Evolutionary conservation across 2,113 vertebrate species (phyloP), one percentile per base, ranked within the genome.

Genomic region (Notiomystis cincta): DNA sequence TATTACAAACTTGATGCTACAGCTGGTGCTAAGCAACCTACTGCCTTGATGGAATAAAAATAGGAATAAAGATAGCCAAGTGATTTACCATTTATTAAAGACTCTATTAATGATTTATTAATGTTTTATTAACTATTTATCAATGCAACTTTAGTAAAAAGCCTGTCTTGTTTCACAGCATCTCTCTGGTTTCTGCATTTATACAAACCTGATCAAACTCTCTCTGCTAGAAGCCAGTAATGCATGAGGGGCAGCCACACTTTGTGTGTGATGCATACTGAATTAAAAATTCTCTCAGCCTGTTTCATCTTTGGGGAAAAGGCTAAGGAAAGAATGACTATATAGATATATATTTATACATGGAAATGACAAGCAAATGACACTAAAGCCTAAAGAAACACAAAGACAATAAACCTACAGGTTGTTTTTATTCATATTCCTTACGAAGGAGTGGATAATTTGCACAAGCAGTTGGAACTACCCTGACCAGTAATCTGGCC

Each of bases 51-150:
- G 44, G 82, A 90, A 88, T 92, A 90, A 91, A 88, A 83, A 94
- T 66, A 89, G 56, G 69, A 92, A 86, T 90, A 89, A 90, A 85
- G 80, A 90, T 45, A 77, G 67, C 72, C 88, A 94, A 94, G 61
- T 75, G 65, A 90, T 89, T 87, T 86, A 92, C 86, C 90, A 91
- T 94, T 97, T 95, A 93, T 95, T 96, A 93, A 86, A 92, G 72
- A 48, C 44, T 77, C 50, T 60, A 65, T 71, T 94, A 90, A 96
- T 96, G 92, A 87, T 93, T 95, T 92, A 95, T 92, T 94, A 81
- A 90, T 80, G 82, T 90, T 94, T 94, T 93, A 94, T 96, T 83
- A 97, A 94, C 79, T 90, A 94, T 96, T 96, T 90, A 96, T 95
- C 88, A 95, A 66, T 38, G 79, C 60, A 84, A 69, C 80, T 82